A percentile compares a stretch with the other conserved stretches of the same genome.
Conservation (phyloP, 1,140 invertebrate species). For the Dendrolimus kikuchii region DNA sequence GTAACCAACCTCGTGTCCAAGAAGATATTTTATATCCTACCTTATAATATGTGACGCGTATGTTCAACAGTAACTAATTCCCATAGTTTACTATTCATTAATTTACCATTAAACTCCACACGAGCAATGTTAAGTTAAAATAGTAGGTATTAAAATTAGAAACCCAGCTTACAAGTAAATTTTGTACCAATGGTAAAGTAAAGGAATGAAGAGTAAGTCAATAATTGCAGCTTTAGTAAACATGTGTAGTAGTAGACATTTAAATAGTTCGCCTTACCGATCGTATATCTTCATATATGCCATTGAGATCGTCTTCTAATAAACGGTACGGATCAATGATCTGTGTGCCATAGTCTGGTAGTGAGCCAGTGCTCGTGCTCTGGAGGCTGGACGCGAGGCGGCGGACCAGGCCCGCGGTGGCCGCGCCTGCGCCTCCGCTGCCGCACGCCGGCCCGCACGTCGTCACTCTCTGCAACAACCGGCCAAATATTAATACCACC, state of each 20-base stretch:
- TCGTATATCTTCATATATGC: constrained; percentile 86
- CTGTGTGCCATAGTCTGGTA: constrained; percentile 79
- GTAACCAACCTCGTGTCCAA: no score
- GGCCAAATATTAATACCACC: not conserved
- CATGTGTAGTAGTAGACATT: not conserved
- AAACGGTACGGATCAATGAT: constrained; percentile 87
- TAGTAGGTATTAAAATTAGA: no score
- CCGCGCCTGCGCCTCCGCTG: constrained; percentile 25
- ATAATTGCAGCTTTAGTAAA: no score
- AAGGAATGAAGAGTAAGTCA: no score
- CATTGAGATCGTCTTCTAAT: constrained; percentile 87
- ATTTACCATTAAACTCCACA: no score
- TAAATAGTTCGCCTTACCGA: constrained; percentile 73
- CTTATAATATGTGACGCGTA: no score
- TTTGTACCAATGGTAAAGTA: no score
- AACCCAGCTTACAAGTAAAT: no score
- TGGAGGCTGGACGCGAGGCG: constrained; percentile 62
- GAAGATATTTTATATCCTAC: no score
- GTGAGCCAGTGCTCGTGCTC: constrained; percentile 79
- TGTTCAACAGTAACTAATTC: no score
- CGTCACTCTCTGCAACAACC: constrained; percentile 41
- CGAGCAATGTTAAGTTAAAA: no score
- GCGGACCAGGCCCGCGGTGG: constrained; percentile 42
- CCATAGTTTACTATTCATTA: no score
- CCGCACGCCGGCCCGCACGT: constrained; percentile 57